These are phyloP conservation scores for Pangasius sanitwongsei DNA, from an alignment of 2,797 vertebrate genomes.

Conservation along the genomic window DNA sequence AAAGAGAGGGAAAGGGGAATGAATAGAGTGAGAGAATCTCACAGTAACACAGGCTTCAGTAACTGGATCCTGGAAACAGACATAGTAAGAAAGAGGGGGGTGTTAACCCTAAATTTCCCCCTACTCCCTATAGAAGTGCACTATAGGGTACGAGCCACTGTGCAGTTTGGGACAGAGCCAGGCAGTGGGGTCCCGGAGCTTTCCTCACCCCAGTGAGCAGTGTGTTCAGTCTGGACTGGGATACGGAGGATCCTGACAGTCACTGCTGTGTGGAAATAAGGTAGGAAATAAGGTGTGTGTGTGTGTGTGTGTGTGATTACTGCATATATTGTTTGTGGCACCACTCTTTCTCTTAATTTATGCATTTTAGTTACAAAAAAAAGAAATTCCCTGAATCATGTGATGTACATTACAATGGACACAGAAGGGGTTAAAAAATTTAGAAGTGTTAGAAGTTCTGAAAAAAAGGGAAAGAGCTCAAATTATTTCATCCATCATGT, in stretches of 20 bases:
- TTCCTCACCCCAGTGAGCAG: not conserved
- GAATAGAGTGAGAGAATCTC: not conserved
- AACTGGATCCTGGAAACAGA: not conserved
- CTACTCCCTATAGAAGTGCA: not conserved
- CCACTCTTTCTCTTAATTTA: not conserved
- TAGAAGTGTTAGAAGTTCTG: not conserved
- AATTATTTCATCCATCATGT: not conserved
- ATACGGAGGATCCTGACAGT: not conserved
- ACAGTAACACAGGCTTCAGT: not conserved
- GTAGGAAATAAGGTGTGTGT: not conserved
- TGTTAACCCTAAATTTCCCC: not conserved
- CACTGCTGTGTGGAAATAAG: not conserved
- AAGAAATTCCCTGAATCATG: not conserved
- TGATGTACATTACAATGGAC: not conserved
- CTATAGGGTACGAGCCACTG: not conserved
- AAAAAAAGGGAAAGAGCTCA: not conserved
- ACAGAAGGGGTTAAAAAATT: not conserved
- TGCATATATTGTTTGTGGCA: not conserved
- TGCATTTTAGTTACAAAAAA: not conserved
- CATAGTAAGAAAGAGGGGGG: too few relatives aligned
- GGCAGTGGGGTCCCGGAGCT: not conserved
- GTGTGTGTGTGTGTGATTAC: not conserved
- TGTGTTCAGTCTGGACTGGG: conserved; percentile 23
- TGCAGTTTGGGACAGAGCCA: not conserved
- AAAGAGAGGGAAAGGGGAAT: too few relatives aligned